These are phyloP conservation scores for Pandion haliaetus DNA, from an alignment of 2,113 vertebrate genomes.

Conservation along the genomic window DNA sequence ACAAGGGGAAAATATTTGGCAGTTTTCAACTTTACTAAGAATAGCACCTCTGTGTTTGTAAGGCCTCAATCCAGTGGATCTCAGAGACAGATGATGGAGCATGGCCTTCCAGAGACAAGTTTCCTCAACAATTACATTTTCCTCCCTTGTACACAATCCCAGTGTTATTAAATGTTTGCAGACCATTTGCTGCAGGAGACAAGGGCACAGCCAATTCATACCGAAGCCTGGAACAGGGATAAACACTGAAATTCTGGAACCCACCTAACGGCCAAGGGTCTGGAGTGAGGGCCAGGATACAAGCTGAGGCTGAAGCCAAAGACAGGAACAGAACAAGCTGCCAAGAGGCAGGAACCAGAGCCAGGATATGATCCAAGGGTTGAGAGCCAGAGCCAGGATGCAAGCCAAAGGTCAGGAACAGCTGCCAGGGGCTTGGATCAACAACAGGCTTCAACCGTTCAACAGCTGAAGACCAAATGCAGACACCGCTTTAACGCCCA, in stretches of 20 bases:
- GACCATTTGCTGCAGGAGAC: neutral
- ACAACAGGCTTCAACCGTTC: neutral
- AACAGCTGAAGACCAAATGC: constrained; percentile 19
- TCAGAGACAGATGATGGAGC: neutral
- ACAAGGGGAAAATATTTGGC: neutral
- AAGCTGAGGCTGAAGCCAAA: neutral
- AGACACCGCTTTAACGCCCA: neutral
- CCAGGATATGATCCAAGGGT: neutral
- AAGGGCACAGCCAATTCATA: neutral
- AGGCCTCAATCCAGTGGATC: neutral
- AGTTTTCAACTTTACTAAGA: neutral
- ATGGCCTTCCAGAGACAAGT: neutral
- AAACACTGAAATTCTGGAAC: constrained; percentile 17
- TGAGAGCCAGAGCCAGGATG: neutral
- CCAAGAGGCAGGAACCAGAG: neutral
- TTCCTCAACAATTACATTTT: neutral
- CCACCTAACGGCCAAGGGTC: neutral
- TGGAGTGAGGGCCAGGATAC: neutral
- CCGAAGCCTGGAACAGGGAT: neutral
- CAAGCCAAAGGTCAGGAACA: constrained; percentile 43
- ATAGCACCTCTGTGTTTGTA: neutral
- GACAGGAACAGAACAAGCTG: neutral
- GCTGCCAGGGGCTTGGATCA: constrained; percentile 23
- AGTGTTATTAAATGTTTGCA: constrained; percentile 27
- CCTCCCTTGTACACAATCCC: neutral